Conservation (phyloP, 2,113 vertebrate genomes). For the Sprattus sprattus region DNA sequence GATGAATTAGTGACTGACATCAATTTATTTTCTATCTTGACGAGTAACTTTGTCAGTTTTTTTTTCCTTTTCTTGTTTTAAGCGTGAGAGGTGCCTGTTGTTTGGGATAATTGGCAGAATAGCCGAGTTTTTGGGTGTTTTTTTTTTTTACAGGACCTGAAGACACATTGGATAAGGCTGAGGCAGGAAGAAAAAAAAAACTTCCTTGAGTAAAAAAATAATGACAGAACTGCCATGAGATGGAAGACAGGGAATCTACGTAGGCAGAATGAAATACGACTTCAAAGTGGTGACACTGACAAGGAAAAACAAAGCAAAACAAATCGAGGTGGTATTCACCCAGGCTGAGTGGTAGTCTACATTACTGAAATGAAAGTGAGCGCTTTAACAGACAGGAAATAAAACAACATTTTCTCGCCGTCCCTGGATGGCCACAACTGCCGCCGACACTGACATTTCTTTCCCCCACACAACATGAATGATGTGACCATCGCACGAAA, state of each 20-base stretch:
- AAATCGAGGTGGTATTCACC: conserved; percentile 58
- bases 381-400: not conserved
- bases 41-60: conserved; percentile 67
- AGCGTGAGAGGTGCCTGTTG: conserved; percentile 55
- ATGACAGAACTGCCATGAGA: conserved; percentile 42
- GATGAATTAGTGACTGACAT: conserved; percentile 60
- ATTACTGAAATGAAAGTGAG: not conserved
- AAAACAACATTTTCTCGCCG: not conserved
- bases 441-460: not conserved
- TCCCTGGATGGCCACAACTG: not conserved
- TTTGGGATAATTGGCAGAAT: conserved; percentile 73
- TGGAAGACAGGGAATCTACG: conserved; percentile 46
- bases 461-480: not conserved
- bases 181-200: not conserved
- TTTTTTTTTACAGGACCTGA: conserved; percentile 40
- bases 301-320: conserved; percentile 60
- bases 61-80: conserved; percentile 53
- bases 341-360: conserved; percentile 28
- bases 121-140: conserved; percentile 60
- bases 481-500: not conserved
- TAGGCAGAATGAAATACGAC: conserved; percentile 52
- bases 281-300: conserved; percentile 64
- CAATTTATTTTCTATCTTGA: conserved; percentile 71
- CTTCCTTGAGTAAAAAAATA: conserved; percentile 39
- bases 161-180: conserved; percentile 41